Evolutionary conservation across 1,140 invertebrate species (phyloP).

Genomic region (Aphidius gifuensis): DNA sequence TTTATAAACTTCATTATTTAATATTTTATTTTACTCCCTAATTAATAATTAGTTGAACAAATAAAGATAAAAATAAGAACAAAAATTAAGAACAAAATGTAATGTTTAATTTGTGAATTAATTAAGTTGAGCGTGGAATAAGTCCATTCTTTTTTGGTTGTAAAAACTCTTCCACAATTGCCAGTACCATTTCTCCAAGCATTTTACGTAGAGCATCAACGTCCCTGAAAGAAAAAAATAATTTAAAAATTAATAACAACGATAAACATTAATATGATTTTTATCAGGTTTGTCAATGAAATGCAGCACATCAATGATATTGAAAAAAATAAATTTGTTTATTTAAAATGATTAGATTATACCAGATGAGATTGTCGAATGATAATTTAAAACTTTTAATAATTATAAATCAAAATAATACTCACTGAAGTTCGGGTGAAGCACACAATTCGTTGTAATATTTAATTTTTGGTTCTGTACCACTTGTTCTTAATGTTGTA

Average conservation of each 20-base stretch:
- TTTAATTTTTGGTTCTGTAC: conserved; percentile 98
- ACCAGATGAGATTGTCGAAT: background rate
- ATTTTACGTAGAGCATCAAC: conserved; percentile 61
- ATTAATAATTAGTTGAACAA: too few relatives aligned
- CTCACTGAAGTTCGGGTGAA: conserved; percentile 63
- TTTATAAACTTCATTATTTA: conserved; percentile 3
- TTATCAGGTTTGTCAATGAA: too few relatives aligned
- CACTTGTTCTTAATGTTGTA: conserved; percentile 89
- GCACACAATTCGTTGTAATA: conserved; percentile 92
- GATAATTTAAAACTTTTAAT: conserved; percentile 4
- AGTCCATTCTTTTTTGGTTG: conserved; percentile 75
- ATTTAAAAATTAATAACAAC: too few relatives aligned
- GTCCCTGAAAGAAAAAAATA: conserved; percentile 59
- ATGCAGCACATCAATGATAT: too few relatives aligned
- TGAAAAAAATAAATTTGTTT: conserved; percentile 16
- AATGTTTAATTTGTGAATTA: background rate
- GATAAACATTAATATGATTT: too few relatives aligned
- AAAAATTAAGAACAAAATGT: background rate
- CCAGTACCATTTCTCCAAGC: conserved; percentile 74
- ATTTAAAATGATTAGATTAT: too few relatives aligned
- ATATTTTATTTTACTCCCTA: too few relatives aligned
- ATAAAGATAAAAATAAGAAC: background rate
- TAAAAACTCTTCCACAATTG: conserved; percentile 76
- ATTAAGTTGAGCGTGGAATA: conserved; percentile 48
- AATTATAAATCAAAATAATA: conserved; percentile 27